phyloP scores from a whole-genome alignment of 2,113 vertebrate species.

The Bubo scandiacus region DNA sequence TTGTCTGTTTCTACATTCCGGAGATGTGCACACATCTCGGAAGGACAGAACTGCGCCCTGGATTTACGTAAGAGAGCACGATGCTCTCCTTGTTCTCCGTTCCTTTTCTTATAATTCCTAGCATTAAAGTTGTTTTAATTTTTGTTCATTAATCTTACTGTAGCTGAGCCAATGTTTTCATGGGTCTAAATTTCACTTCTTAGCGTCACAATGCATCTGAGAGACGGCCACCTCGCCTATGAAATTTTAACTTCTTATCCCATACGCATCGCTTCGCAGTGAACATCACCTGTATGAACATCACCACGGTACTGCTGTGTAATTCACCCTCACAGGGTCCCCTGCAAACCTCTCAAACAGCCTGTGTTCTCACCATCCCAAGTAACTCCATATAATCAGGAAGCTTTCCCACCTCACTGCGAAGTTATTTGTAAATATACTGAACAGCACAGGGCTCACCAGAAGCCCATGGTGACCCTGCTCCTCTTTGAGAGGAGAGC shows the following conservation, averaged over 20 bases:
- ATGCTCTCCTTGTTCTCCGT: background rate
- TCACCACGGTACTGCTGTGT: too few relatives aligned
- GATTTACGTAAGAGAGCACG: accelerated
- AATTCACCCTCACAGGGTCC: background rate
- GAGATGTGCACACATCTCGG: accelerated
- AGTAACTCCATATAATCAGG: background rate
- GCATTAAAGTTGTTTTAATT: background rate
- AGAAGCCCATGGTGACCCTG: background rate
- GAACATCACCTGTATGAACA: background rate
- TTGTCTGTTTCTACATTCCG: background rate
- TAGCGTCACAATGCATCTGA: background rate
- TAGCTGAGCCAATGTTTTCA: background rate
- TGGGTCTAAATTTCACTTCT: background rate
- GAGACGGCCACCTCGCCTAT: accelerated
- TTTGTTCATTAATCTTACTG: background rate
- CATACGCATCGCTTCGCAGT: accelerated
- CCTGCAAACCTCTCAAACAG: background rate
- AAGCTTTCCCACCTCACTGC: background rate
- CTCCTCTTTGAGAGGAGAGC: background rate
- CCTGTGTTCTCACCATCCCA: background rate
- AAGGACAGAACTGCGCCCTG: background rate
- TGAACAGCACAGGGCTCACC: background rate
- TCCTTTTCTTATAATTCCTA: background rate
- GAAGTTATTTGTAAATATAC: background rate
- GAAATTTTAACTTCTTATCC: background rate